Percentiles rank a stretch among this genome's conserved stretches.
phyloP scores from a whole-genome alignment of 2,113 vertebrate genomes.

The Manacus vitellinus region DNA sequence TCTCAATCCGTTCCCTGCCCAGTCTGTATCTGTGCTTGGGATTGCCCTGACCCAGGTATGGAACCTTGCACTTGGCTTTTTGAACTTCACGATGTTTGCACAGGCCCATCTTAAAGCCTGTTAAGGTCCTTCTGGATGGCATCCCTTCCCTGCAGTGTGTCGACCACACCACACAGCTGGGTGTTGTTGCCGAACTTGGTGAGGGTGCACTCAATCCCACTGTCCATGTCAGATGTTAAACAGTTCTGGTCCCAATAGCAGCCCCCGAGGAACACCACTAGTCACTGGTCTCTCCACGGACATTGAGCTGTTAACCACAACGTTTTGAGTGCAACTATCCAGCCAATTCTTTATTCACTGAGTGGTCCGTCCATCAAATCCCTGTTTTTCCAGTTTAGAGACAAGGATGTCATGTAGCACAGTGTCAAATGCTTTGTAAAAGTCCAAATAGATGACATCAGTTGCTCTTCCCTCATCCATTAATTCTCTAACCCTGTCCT shows the following conservation, averaged over 20 bases:
- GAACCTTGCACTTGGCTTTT: background rate
- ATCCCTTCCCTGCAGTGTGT: background rate
- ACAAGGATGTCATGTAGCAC: background rate
- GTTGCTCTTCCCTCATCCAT: background rate
- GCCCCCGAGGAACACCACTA: background rate
- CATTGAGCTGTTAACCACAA: background rate
- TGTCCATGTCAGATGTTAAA: background rate
- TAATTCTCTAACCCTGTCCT: background rate
- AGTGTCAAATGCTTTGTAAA: background rate
- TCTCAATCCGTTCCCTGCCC: background rate
- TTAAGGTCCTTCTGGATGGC: too few species aligned
- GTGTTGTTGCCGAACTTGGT: background rate
- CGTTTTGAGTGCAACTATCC: background rate
- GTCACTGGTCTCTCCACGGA: background rate
- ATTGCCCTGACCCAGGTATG: background rate
- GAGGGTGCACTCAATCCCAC: too few species aligned
- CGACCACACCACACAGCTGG: background rate
- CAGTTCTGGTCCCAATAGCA: too few species aligned
- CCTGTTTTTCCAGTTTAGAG: background rate
- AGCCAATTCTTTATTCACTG: background rate
- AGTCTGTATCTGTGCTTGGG: background rate
- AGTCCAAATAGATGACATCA: background rate
- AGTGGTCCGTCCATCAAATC: background rate
- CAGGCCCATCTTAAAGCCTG: background rate
- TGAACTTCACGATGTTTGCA: too few species aligned